Evolutionary conservation across 2,888 invertebrate genomes (phyloP).

Genomic region (Pseudococcus longispinus): DNA sequence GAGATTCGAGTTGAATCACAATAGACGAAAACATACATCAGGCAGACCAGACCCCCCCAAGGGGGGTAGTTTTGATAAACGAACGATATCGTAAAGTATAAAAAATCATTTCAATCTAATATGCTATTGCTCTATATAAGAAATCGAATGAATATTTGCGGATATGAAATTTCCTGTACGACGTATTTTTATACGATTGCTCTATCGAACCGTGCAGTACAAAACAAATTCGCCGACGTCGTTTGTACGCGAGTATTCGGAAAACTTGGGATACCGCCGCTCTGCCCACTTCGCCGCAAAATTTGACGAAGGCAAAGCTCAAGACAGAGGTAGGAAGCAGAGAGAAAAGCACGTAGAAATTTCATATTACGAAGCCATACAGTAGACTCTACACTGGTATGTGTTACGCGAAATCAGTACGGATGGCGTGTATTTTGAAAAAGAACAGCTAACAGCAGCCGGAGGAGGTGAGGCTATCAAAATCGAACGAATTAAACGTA

Average conservation of each 20-base stretch:
- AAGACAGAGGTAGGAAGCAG: not conserved
- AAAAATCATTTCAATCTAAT: not conserved
- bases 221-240: not conserved
- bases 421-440: not conserved
- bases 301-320: not conserved
- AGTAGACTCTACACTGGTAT: not conserved
- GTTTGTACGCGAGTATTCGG: not conserved
- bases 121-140: not conserved
- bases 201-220: not conserved
- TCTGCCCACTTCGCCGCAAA: not conserved
- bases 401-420: not conserved
- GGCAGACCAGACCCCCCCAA: not conserved
- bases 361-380: not conserved
- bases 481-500: conserved; percentile 16
- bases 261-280: not conserved
- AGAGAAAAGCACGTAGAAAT: not conserved
- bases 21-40: too few relatives aligned
- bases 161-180: not conserved
- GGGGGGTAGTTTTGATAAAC: not conserved
- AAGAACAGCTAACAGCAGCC: not conserved
- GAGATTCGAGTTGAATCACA: not conserved
- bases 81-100: conserved; percentile 4
- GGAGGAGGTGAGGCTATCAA: not conserved
- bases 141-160: conserved; percentile 12
- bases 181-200: conserved; percentile 1